Evolutionary conservation across 2,113 vertebrate genomes (phyloP).

Genomic region (Lagopus muta): DNA sequence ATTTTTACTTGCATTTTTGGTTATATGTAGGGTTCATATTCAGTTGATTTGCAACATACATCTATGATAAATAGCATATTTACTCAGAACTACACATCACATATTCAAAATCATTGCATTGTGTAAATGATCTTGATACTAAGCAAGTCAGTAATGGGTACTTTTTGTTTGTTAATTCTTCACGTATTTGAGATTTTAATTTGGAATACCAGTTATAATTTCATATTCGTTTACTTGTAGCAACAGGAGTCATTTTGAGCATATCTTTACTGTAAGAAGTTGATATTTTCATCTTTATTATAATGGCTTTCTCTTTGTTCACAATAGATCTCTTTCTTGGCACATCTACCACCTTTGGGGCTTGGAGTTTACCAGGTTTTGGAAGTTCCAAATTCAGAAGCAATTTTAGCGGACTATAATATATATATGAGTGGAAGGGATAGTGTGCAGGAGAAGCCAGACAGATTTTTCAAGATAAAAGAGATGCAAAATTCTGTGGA

Average conservation of each 20-base stretch:
- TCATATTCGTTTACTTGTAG: neutral
- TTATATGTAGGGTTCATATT: fast-evolving
- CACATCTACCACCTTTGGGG: slow-evolving; percentile 84
- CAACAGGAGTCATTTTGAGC: neutral
- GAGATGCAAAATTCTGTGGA: slow-evolving; percentile 58
- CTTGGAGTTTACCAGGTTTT: slow-evolving; percentile 85
- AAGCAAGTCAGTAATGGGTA: neutral
- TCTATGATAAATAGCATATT: neutral
- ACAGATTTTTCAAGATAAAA: slow-evolving; percentile 81
- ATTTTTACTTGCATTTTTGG: neutral
- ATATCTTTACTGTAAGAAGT: neutral
- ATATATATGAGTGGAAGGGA: slow-evolving; percentile 68
- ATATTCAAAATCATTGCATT: neutral
- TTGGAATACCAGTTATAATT: neutral
- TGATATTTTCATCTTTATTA: neutral
- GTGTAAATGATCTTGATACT: neutral
- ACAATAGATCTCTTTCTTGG: slow-evolving; percentile 87
- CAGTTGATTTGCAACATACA: fast-evolving
- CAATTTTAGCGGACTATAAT: slow-evolving; percentile 78
- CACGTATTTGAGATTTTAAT: neutral
- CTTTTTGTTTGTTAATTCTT: neutral
- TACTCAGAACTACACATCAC: neutral
- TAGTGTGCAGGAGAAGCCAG: slow-evolving; percentile 11
- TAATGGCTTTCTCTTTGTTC: neutral
- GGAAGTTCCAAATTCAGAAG: slow-evolving; percentile 71